These are phyloP conservation scores for Agrilus planipennis DNA, from an alignment of 1,140 invertebrate species.

Conservation along the genomic window DNA sequence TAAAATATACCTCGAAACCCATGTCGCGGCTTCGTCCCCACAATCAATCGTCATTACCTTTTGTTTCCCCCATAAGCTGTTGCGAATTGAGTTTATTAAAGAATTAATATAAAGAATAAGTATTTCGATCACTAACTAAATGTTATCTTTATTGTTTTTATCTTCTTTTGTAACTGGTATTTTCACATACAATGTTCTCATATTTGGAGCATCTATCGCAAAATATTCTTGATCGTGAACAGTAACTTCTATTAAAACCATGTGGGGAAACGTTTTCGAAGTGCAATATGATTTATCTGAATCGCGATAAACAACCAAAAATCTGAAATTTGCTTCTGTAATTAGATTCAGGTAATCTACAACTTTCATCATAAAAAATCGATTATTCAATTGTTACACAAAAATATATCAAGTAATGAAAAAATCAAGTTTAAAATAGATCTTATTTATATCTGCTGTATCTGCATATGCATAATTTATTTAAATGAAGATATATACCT, in stretches of 20 bases:
- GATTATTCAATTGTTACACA: background rate
- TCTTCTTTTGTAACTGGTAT: slow-evolving; percentile 17
- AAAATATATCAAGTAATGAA: background rate
- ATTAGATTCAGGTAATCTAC: background rate
- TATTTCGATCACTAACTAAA: slow-evolving; percentile 14
- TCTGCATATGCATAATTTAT: background rate
- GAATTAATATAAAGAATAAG: slow-evolving; percentile 14
- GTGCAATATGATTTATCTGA: slow-evolving; percentile 25
- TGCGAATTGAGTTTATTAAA: slow-evolving; percentile 37
- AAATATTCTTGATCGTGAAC: slow-evolving; percentile 26
- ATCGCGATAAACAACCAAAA: slow-evolving; percentile 24
- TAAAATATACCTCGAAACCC: slow-evolving; percentile 43
- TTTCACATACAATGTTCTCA: slow-evolving; percentile 28
- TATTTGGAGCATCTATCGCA: slow-evolving; percentile 26
- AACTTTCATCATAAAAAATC: background rate
- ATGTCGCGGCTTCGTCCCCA: slow-evolving; percentile 41
- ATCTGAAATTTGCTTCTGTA: slow-evolving; percentile 18
- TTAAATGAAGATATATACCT: background rate
- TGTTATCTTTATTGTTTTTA: slow-evolving; percentile 8
- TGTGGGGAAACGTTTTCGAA: slow-evolving; percentile 25
- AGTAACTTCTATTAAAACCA: slow-evolving; percentile 26
- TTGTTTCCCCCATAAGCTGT: slow-evolving; percentile 41
- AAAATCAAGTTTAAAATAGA: background rate
- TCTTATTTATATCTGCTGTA: background rate
- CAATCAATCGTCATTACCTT: slow-evolving; percentile 40